Evolutionary conservation across 2,888 invertebrate genomes (phyloP), one percentile per base, ranked within the genome.

Genomic region (Lumbricus terrestris): DNA sequence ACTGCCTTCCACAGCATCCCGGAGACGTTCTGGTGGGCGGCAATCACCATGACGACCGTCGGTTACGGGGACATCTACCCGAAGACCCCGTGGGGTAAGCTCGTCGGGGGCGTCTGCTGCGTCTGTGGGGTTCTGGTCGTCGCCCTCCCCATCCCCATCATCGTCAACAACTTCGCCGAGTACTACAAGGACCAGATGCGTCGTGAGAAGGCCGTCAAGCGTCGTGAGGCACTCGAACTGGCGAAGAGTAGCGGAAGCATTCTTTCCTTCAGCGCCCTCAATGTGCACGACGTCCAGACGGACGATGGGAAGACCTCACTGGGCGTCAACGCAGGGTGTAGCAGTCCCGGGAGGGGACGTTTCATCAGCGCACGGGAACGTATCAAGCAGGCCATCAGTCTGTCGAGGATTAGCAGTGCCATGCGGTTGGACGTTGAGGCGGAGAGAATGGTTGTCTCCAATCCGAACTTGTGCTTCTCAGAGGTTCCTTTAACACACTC

Each of bases 81-180:
- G 95, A 98, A 97, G 95, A 99, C 99, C 95, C 97, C 97, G 95
- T 97, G 98, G 96, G 99, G 99, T 96, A 99, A 99, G 96, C 97
- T 99, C 96, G 98, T 99, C 96, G 99, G 99, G 96, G 98, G 98
- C 96, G 98, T 98, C 96, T 99, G 99, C 97, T 99, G 99, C 97
- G 98, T 99, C 96, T 99, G 99, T 97, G 99, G 99, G 96, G 99
- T 99, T 96, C 97, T 99, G 97, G 99, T 99, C 96, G 98, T 99
- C 97, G 99, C 99, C 96, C 97, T 99, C 96, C 99, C 99, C 97
- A 99, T 99, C 97, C 99, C 99, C 96, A 99, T 99, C 97, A 99
- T 99, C 96, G 99, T 99, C 96, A 99, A 99, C 97, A 99, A 99
- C 97, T 99, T 99, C 96, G 98, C 99, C 96, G 99, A 99, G 97